Evolutionary conservation across 2,113 vertebrate species (phyloP).

Genomic region (Nothobranchius furzeri): DNA sequence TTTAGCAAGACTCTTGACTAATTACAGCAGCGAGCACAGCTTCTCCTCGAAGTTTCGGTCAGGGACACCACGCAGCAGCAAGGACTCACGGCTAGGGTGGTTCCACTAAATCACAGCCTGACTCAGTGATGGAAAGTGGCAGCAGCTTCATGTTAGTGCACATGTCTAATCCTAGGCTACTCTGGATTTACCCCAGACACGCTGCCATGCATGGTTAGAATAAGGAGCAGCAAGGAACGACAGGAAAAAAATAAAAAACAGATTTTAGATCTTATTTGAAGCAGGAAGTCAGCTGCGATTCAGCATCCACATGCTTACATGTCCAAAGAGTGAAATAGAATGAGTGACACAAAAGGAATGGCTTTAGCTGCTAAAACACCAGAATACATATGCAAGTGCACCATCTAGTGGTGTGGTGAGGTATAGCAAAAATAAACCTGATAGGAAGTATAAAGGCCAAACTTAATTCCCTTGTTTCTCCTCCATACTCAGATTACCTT

Average conservation of each 20-base stretch:
- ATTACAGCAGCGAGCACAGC: conserved; percentile 33
- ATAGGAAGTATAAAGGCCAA: no score
- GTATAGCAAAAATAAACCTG: no score
- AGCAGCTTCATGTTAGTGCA: neutral
- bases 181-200: neutral
- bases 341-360: neutral
- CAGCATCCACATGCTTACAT: neutral
- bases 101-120: neutral
- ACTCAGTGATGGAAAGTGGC: neutral
- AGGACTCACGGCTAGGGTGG: neutral
- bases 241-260: neutral
- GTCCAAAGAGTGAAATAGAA: neutral
- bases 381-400: neutral
- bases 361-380: neutral
- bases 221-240: neutral
- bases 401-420: conserved; percentile 54
- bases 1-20: conserved; percentile 41
- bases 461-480: no score
- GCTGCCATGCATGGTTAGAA: neutral
- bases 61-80: neutral
- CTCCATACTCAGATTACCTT: no score
- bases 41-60: conserved; percentile 21
- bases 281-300: neutral
- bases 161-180: neutral
- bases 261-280: neutral